Evolutionary conservation across 2,888 invertebrate genomes (phyloP), one percentile per base, ranked within the genome.

Genomic region (Pogonocherus hispidulus): DNA sequence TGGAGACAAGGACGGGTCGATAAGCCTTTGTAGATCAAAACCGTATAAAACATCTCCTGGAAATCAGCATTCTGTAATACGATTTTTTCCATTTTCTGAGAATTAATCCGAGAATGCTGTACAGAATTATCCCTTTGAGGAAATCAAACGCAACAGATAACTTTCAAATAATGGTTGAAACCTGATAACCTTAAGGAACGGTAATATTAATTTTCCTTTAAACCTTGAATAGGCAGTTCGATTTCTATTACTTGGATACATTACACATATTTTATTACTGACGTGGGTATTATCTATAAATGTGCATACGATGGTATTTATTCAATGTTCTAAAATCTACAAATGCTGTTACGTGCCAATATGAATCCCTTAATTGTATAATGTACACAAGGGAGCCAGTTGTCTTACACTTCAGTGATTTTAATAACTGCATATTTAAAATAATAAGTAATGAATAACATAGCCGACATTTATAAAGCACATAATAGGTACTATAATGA

Each of bases 121-220:
- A 49, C 19, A 49, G 19, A 20, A 49, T 49, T 23, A 23, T 14
- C 16, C 49, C 5, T 51, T 23, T 23, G 6, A 51, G 14, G 1
- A 49, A n/a, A 20, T 5, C 6, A 49, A 51, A 51, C 23, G n/a
- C 0, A 51, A 32, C 32, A 2, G 8, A 49, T 51, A 14, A 51
- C 23, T 56, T 56, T 56, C 20, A 8, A 37, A 16, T 22, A 20
- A 56, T 41, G 41, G 56, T 41, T 56, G 56, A 56, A 41, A 56
- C 22, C 3, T 20, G 56, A 56, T 41, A 56, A 41, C 14, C 41
- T 41, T 22, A 22, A 22, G 20, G 18, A 49, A 20, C 49, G 18
- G 19, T 19, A 49, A 56, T 56, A 56, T 41, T 41, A 20, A 20
- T 41, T 56, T 41, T 41, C 56, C 37, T 41, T 19, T 56, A 56